Evolutionary conservation across 2,113 vertebrate species (phyloP).

Genomic region (Sturnus vulgaris): DNA sequence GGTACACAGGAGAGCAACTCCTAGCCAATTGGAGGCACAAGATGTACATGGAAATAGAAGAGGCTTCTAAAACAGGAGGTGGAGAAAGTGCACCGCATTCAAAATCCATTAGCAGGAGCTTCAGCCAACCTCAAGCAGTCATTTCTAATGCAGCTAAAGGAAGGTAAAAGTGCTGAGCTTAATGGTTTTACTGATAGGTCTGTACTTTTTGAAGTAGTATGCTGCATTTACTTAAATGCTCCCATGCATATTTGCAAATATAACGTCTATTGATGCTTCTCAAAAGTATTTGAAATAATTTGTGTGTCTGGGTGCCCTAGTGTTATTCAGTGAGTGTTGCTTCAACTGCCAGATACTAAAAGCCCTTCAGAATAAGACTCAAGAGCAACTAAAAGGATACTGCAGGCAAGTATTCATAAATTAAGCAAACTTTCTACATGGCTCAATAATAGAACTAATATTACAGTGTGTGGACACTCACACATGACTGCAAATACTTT

Average conservation of each 20-base stretch:
- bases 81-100: background rate
- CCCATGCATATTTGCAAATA: background rate
- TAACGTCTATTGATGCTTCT: background rate
- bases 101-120: constrained; percentile 15
- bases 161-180: constrained; percentile 29
- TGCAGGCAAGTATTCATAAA: background rate
- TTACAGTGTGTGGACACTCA: background rate
- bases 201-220: background rate
- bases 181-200: background rate
- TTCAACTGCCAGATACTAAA: background rate
- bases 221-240: background rate
- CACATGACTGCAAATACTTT: accelerated
- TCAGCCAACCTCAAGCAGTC: constrained; percentile 15
- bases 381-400: background rate
- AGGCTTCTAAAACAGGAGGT: background rate
- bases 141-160: constrained; percentile 3
- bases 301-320: background rate
- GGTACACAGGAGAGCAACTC: background rate
- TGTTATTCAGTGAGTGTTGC: background rate
- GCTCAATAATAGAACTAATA: background rate
- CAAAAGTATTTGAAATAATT: background rate
- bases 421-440: background rate
- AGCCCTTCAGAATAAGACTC: background rate
- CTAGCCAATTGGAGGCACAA: background rate
- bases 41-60: background rate